A percentile compares a stretch with the other conserved stretches of the same genome.
These are phyloP conservation scores for Tachycineta bicolor DNA, from an alignment of 2,113 vertebrate genomes.

Conservation along the genomic window DNA sequence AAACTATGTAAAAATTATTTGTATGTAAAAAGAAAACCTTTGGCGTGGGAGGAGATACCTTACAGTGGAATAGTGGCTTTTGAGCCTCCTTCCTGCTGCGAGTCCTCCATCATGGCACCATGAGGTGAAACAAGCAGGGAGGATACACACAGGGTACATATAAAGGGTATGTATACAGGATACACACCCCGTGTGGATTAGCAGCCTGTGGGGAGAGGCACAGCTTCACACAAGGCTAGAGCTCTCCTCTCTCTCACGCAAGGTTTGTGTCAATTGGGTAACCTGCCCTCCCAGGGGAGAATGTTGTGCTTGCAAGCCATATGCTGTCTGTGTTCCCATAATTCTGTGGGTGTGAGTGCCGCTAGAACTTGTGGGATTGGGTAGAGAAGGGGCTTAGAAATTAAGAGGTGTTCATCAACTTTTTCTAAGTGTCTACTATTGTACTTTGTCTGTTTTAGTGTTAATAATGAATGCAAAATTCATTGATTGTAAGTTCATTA, in stretches of 20 bases:
- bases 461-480: not conserved
- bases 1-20: not conserved
- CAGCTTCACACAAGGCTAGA: not conserved
- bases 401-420: not conserved
- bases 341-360: not conserved
- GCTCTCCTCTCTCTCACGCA: not conserved
- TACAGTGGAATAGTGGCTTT: not conserved
- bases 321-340: fast-evolving
- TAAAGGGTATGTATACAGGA: too few relatives aligned
- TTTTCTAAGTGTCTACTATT: not conserved
- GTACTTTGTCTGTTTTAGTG: not conserved
- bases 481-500: not conserved
- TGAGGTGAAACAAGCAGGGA: not conserved
- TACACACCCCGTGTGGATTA: not conserved
- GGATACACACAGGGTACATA: too few relatives aligned
- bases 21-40: not conserved
- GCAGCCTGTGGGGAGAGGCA: not conserved
- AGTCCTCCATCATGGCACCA: not conserved
- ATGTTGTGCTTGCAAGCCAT: not conserved
- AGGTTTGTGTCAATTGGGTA: not conserved
- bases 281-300: not conserved
- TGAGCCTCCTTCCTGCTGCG: not conserved
- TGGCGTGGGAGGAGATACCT: not conserved
- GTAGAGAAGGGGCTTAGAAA: not conserved
- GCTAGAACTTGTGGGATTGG: not conserved